Percentiles rank a stretch among this genome's conserved stretches.
Conservation (phyloP, 2,113 vertebrate species). For the Anhinga anhinga region DNA sequence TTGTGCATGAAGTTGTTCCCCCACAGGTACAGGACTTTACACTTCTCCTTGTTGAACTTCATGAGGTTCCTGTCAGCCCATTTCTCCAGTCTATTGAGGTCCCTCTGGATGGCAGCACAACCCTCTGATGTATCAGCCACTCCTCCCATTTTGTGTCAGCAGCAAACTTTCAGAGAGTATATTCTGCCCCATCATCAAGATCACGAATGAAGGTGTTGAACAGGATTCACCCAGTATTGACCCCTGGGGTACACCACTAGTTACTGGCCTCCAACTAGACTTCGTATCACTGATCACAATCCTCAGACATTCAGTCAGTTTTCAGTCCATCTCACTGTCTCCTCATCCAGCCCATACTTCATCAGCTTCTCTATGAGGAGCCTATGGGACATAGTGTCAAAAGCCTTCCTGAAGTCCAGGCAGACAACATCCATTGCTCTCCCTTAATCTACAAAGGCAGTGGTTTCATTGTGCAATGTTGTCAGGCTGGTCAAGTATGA, state of each 20-base stretch:
- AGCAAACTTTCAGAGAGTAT: not conserved
- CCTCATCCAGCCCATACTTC: not conserved
- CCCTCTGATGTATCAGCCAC: not conserved
- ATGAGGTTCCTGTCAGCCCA: no score
- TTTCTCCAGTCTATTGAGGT: not conserved
- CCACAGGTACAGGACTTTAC: not conserved
- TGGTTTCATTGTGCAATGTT: not conserved
- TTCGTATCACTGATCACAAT: not conserved
- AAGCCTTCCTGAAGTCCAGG: not conserved
- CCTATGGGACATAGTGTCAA: not conserved
- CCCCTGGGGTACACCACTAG: not conserved
- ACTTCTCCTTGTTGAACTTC: not conserved
- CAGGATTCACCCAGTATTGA: not conserved
- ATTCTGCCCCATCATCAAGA: not conserved
- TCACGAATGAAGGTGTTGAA: not conserved
- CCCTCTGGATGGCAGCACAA: not conserved
- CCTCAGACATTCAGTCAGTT: not conserved
- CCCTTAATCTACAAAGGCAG: not conserved
- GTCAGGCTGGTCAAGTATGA: not conserved
- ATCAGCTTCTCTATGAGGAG: not conserved
- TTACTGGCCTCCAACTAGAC: not conserved
- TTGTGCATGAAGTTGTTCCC: not conserved
- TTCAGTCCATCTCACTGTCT: not conserved
- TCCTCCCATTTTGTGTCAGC: not conserved
- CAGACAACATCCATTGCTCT: not conserved